Conservation (phyloP, 2,888 invertebrate species). For the Strigamia maritima region DNA sequence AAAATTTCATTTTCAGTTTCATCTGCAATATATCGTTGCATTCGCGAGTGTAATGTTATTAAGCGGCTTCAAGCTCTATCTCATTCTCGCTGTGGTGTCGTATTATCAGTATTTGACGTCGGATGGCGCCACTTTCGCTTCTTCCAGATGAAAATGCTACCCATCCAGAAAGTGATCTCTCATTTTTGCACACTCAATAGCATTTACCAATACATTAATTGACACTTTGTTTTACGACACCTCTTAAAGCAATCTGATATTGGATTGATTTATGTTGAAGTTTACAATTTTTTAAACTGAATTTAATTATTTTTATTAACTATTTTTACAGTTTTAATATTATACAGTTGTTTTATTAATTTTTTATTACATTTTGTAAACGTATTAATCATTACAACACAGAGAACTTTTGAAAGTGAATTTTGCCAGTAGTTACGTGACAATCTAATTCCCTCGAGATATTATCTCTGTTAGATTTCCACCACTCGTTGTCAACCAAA, state of each 20-base stretch:
- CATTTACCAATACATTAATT: not conserved
- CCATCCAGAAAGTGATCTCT: not conserved
- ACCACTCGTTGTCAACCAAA: not conserved
- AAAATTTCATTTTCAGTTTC: conserved; percentile 21
- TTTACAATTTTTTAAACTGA: not conserved
- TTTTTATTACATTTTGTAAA: conserved; percentile 2
- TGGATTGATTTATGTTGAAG: not conserved
- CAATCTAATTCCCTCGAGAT: not conserved
- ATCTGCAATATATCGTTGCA: conserved; percentile 33
- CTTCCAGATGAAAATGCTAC: conserved; percentile 33
- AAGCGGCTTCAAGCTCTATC: conserved; percentile 36
- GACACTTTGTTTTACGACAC: conserved; percentile 1
- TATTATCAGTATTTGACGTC: conserved; percentile 35
- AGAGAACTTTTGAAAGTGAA: not conserved
- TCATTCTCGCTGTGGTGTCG: conserved; percentile 36
- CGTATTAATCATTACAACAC: not conserved
- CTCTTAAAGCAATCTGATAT: not conserved
- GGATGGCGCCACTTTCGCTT: not conserved
- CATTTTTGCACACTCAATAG: not conserved
- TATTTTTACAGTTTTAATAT: not conserved
- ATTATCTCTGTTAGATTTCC: no score
- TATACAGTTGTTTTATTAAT: not conserved
- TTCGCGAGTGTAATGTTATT: conserved; percentile 12
- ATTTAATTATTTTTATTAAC: not conserved
- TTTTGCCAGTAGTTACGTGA: conserved; percentile 1